Evolutionary conservation across 30 jellyfish, hydroid and myxozoan genomes (phyloP).

Genomic region (Nemopilema nomurai): DNA sequence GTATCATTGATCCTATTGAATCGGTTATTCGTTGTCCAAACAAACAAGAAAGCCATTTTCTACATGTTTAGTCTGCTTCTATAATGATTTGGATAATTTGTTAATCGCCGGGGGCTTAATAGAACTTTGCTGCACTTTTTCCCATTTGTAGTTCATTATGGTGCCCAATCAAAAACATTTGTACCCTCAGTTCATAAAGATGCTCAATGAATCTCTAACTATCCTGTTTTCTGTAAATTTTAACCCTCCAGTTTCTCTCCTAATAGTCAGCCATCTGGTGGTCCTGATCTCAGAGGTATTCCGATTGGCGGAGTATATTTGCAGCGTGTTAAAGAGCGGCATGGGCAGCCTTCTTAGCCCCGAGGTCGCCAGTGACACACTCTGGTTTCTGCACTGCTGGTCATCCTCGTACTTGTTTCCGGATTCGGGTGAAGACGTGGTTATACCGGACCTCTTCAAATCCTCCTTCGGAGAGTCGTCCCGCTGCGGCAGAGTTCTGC

Average conservation of each 20-base stretch:
- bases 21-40: too few relatives aligned
- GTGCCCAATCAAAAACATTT: too few relatives aligned
- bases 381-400: constrained; percentile 82
- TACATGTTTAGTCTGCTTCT: too few relatives aligned
- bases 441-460: constrained; percentile 32
- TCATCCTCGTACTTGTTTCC: constrained; percentile 59
- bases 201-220: too few relatives aligned
- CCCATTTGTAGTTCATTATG: too few relatives aligned
- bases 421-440: constrained; percentile 22
- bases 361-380: constrained; percentile 78
- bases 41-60: too few relatives aligned
- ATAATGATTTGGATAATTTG: too few relatives aligned
- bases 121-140: too few relatives aligned
- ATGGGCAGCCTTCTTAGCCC: constrained; percentile 74
- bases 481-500: constrained; percentile 60
- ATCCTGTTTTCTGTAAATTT: too few relatives aligned
- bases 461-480: constrained; percentile 57
- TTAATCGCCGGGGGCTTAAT: too few relatives aligned
- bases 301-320: constrained; percentile 56
- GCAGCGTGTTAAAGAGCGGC: constrained; percentile 58
- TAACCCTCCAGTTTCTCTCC: background rate
- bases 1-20: too few relatives aligned
- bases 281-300: constrained; percentile 53
- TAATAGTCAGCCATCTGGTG: constrained; percentile 73
- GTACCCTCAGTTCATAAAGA: too few relatives aligned